Percentiles rank a stretch among this genome's conserved stretches.
These are phyloP conservation scores for Lepus europaeus DNA, from an alignment of 2,113 vertebrate species.

Conservation along the genomic window DNA sequence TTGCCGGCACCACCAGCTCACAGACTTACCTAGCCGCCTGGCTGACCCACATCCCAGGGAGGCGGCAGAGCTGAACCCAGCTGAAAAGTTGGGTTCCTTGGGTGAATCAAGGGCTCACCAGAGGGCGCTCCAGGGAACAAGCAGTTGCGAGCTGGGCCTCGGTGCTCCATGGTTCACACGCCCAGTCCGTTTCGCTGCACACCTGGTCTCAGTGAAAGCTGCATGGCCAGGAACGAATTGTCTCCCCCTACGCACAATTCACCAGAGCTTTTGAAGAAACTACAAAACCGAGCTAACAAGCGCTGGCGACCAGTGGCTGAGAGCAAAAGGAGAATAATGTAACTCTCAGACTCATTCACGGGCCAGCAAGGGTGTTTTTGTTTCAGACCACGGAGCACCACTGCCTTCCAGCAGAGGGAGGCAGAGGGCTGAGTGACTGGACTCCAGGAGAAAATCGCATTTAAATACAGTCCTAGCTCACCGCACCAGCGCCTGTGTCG, in stretches of 20 bases:
- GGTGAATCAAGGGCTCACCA: too few relatives aligned
- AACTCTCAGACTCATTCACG: constrained; percentile 27
- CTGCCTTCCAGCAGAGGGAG: constrained; percentile 86
- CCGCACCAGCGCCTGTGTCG: neutral
- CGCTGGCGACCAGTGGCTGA: neutral
- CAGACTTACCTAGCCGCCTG: too few relatives aligned
- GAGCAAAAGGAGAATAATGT: neutral
- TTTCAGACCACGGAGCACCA: neutral
- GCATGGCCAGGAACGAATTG: too few relatives aligned
- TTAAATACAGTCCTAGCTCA: neutral
- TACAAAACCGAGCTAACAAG: neutral
- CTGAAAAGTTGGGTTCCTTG: too few relatives aligned
- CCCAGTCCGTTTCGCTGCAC: too few relatives aligned
- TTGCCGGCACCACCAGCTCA: too few relatives aligned
- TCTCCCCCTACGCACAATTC: neutral
- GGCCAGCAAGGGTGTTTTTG: neutral
- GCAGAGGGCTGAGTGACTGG: constrained; percentile 81
- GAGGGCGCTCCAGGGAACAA: too few relatives aligned
- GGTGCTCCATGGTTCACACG: too few relatives aligned
- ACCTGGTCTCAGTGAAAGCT: too few relatives aligned
- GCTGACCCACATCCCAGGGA: too few relatives aligned
- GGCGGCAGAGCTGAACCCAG: too few relatives aligned
- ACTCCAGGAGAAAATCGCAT: constrained; percentile 11
- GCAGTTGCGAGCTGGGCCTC: too few relatives aligned
- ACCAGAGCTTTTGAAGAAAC: constrained; percentile 19